These are phyloP conservation scores for Diplazon laetatorius DNA, from an alignment of 2,888 invertebrate genomes.

Conservation along the genomic window DNA sequence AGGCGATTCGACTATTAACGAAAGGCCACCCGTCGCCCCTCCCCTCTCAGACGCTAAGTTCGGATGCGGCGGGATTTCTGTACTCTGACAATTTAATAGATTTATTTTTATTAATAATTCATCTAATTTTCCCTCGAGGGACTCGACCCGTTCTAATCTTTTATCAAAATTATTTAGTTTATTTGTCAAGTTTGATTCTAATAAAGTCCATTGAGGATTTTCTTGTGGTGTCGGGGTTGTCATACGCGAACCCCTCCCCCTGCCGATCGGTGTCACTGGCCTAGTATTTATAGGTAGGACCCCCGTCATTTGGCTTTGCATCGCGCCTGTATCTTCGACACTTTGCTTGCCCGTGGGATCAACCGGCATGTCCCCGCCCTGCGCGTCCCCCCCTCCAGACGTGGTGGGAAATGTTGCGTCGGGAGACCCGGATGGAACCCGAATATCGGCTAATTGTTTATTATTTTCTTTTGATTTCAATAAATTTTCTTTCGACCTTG, in stretches of 20 bases:
- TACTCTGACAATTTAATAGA: neutral
- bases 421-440: too few relatives aligned
- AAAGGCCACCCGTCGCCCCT: neutral
- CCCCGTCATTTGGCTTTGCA: neutral
- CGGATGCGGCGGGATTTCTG: neutral
- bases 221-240: neutral
- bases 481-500: neutral
- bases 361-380: neutral
- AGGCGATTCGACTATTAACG: neutral
- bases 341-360: too few relatives aligned
- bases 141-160: neutral
- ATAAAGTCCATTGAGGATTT: neutral
- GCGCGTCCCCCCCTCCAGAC: neutral
- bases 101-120: neutral
- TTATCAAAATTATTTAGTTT: neutral
- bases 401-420: too few relatives aligned
- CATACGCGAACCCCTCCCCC: neutral
- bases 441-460: neutral
- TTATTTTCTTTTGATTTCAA: neutral
- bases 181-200: neutral
- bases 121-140: constrained; percentile 12
- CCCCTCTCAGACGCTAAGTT: neutral
- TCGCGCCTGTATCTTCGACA: neutral
- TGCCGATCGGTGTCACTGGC: neutral
- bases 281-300: too few relatives aligned